Percentiles rank a stretch among this genome's conserved stretches.
Conservation (phyloP, 30 jellyfish, hydroid and myxozoan species). For the Clytia hemisphaerica region DNA sequence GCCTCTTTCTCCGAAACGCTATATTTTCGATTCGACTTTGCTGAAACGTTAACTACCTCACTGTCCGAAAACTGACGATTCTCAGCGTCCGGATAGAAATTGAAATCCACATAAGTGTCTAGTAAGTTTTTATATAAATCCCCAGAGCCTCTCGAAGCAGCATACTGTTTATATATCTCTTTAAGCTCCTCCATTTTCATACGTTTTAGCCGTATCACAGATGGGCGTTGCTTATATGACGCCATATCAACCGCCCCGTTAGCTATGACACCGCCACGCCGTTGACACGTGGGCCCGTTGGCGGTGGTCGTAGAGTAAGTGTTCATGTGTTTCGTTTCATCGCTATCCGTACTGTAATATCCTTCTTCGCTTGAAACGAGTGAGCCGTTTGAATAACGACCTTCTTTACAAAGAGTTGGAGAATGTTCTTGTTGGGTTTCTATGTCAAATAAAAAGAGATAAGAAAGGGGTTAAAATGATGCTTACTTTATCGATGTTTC, state of each 20-base stretch:
- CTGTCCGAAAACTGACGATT: not conserved
- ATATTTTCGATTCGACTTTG: not conserved
- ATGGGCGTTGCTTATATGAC: no score
- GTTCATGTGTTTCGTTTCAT: conserved; percentile 2
- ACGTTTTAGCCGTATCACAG: conserved; percentile 40
- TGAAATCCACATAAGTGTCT: conserved; percentile 59
- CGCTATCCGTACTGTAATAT: conserved; percentile 17
- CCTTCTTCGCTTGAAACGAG: conserved; percentile 29
- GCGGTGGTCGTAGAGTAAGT: not conserved
- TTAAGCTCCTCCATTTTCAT: conserved; percentile 63
- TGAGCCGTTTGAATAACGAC: no score
- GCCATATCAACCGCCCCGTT: no score
- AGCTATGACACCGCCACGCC: no score
- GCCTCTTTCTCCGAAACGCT: conserved; percentile 40
- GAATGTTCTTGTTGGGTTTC: no score
- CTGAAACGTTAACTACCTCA: not conserved
- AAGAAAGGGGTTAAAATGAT: no score
- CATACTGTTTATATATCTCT: conserved; percentile 43
- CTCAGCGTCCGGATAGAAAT: conserved; percentile 14
- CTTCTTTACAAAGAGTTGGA: no score
- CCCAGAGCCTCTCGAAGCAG: conserved; percentile 58
- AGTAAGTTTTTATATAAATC: conserved; percentile 67
- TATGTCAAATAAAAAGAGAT: no score
- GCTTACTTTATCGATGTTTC: no score
- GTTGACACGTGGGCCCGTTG: not conserved